Base-by-base conservation (phyloP, 2,888 invertebrate species). In the Hyalella azteca region DNA sequence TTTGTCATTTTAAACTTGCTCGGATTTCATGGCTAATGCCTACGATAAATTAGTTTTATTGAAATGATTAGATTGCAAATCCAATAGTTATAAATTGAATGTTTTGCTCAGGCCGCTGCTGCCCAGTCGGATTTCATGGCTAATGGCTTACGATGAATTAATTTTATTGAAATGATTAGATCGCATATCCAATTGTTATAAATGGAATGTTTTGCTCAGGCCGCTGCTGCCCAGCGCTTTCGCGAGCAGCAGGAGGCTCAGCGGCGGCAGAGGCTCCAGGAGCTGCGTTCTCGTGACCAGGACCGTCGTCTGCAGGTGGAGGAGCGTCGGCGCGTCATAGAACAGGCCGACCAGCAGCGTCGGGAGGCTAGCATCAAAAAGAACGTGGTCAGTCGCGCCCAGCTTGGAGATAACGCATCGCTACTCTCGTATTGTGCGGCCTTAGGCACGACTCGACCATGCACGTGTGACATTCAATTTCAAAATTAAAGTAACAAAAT, bases 201-300 rank as follows among this genome's bases (percentile, higher is more conserved):
- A 22, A 22, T 66, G 59, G 29, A 5, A 59, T 5, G 19, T 5
- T 7, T 19, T n/a, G 19, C 59, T 40, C 79, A 83, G 83, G 83
- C 83, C 40, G 83, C 83, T 49, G 80, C 81, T 78, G 83, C 83
- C 40, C 83, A 83, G 50, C 81, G 83, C 22, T 95, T 94, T 89
- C 92, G 95, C 77, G 95, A 95, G 90, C 94, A 94, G 88, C 92
- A 95, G 86, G 95, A 95, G 87, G 93, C 93, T 85, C 95, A 95
- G 87, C 90, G 95, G 79, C 91, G 94, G 86, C 91, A 91, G 86
- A 91, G 95, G 86, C 92, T 95, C 87, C 95, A 95, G 85, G 95
- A 95, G 87, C 92, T 95, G 88, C 91, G 94, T 86, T 89, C 91
- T 83, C 92, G 92, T 85, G 95, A 96, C 88, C 77, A 79, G 32